phyloP scores from a whole-genome alignment of 1,140 invertebrate genomes.

The Brachionus paranguensis region DNA sequence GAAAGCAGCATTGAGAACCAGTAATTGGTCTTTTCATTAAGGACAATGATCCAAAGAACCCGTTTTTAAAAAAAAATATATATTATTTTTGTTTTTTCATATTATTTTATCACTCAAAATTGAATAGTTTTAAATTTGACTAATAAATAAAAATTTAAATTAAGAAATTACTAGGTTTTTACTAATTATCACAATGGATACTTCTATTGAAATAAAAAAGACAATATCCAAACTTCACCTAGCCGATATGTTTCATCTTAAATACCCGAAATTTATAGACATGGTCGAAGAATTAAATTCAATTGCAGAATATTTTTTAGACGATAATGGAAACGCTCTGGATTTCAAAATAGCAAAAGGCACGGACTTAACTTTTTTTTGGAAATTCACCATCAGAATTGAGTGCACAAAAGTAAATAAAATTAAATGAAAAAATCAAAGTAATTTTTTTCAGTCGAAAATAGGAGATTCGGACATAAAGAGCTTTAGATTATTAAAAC shows the following conservation, averaged over 20 bases:
- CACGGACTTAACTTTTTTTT: constrained; percentile 28
- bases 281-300: constrained; percentile 32
- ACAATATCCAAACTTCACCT: not conserved
- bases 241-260: constrained; percentile 5
- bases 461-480: constrained; percentile 3
- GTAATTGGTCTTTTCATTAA: no score
- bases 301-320: constrained; percentile 21
- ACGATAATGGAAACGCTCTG: not conserved
- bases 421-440: not conserved
- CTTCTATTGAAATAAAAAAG: not conserved
- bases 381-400: constrained; percentile 26
- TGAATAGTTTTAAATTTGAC: not conserved
- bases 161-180: not conserved
- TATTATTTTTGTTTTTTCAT: no score
- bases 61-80: no score
- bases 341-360: constrained; percentile 34
- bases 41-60: no score
- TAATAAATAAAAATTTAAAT: not conserved
- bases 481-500: not conserved
- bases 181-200: constrained; percentile 2
- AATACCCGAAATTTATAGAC: not conserved
- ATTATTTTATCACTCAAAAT: not conserved
- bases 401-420: constrained; percentile 19
- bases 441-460: not conserved
- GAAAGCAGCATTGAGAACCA: no score